Conservation (phyloP, 2,797 vertebrate species). For the Sebastes itinus region DNA sequence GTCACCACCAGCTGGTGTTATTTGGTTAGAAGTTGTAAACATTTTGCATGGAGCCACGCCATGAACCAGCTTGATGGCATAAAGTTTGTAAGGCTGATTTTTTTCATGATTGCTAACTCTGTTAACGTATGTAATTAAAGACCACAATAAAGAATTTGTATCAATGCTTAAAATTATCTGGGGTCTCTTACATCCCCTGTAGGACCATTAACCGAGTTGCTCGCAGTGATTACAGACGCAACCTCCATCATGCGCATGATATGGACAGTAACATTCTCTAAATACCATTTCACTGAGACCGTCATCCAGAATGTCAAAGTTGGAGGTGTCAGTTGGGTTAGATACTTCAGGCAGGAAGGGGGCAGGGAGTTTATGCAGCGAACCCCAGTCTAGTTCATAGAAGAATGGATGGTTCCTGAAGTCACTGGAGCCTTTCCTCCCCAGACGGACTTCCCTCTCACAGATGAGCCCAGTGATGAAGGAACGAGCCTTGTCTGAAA, state of each 20-base stretch:
- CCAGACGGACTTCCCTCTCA: conserved; percentile 82
- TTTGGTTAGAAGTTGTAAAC: not conserved
- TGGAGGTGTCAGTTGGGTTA: conserved; percentile 88
- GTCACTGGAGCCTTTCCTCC: conserved; percentile 78
- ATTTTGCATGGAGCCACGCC: not conserved
- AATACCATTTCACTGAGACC: conserved; percentile 85
- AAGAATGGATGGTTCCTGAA: conserved; percentile 86
- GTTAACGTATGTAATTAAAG: not conserved
- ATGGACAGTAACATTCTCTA: not conserved
- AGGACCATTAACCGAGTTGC: not conserved
- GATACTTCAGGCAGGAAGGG: conserved; percentile 85
- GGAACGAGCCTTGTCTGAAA: conserved; percentile 78
- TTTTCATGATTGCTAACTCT: not conserved
- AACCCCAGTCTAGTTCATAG: conserved; percentile 83
- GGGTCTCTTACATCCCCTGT: not conserved
- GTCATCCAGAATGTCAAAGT: conserved; percentile 90
- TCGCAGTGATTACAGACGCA: not conserved
- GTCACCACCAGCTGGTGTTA: not conserved
- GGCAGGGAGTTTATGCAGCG: conserved; percentile 77
- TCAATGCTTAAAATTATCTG: not conserved
- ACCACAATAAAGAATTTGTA: not conserved
- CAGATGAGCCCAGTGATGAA: conserved; percentile 86
- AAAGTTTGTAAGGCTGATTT: not conserved
- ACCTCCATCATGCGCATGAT: not conserved
- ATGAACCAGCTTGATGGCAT: not conserved